Conservation (phyloP, 2,888 invertebrate genomes). For the Lacanobia wlatinum region DNA sequence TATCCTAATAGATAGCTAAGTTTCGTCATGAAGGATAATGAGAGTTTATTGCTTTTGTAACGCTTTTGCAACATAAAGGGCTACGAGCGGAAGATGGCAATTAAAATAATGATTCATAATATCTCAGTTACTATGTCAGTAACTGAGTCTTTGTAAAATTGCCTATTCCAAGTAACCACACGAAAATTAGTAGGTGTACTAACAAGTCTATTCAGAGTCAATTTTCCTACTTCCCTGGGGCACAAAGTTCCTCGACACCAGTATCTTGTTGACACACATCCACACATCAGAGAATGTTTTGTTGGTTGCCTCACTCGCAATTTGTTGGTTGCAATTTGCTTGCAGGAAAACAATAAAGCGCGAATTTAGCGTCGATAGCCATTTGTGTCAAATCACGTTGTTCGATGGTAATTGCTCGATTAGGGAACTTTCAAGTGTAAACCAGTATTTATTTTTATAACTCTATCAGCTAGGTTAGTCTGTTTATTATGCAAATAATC, state of each 20-base stretch:
- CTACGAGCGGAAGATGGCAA: constrained; percentile 11
- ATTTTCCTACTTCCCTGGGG: constrained; percentile 58
- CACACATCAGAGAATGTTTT: constrained; percentile 42
- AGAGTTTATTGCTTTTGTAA: constrained; percentile 20
- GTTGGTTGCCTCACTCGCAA: constrained; percentile 56
- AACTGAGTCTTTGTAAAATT: constrained; percentile 5
- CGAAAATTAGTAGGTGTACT: constrained; percentile 45
- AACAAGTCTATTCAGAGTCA: constrained; percentile 45
- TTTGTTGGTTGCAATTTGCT: constrained; percentile 64
- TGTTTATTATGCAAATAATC: constrained; percentile 52
- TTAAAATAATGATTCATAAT: constrained; percentile 25
- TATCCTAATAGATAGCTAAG: background rate
- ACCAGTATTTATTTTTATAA: constrained; percentile 76
- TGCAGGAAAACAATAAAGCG: constrained; percentile 71
- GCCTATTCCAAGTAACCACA: constrained; percentile 19
- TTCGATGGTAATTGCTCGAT: constrained; percentile 78
- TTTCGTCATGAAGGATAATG: constrained; percentile 27
- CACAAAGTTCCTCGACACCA: constrained; percentile 36
- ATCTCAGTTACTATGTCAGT: constrained; percentile 5
- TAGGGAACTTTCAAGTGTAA: constrained; percentile 80
- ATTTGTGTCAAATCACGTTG: constrained; percentile 73
- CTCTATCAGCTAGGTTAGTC: constrained; percentile 55
- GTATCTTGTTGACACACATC: constrained; percentile 63
- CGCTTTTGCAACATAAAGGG: constrained; percentile 17
- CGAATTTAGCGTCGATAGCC: constrained; percentile 71